phyloP scores from a whole-genome alignment of 1,140 invertebrate species.

The Drosophila repletoides region DNA sequence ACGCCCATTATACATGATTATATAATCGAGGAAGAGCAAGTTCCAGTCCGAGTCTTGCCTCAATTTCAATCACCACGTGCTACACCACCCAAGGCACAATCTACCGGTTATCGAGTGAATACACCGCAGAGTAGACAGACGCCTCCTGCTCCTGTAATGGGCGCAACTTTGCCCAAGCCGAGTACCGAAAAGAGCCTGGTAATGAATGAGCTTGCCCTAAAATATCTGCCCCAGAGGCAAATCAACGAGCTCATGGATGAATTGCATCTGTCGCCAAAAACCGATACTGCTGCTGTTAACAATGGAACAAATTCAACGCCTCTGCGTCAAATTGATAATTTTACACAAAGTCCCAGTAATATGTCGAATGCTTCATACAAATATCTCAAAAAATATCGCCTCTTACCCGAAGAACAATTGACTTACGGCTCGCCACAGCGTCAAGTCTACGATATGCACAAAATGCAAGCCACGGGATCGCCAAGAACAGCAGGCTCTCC shows the following conservation, averaged over 20 bases:
- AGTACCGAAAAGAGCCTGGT: slow-evolving; percentile 71
- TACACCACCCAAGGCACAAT: slow-evolving; percentile 63
- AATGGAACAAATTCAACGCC: slow-evolving; percentile 34
- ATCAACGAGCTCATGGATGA: slow-evolving; percentile 71
- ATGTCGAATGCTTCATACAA: slow-evolving; percentile 80
- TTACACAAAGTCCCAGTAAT: slow-evolving; percentile 58
- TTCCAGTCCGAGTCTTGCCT: slow-evolving; percentile 9
- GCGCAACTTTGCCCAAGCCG: slow-evolving; percentile 27
- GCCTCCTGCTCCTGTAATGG: slow-evolving; percentile 3
- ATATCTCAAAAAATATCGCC: slow-evolving; percentile 74
- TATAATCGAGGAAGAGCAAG: slow-evolving; percentile 53
- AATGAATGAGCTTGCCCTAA: slow-evolving; percentile 74
- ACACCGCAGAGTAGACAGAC: slow-evolving; percentile 37
- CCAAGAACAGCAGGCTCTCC: slow-evolving; percentile 15
- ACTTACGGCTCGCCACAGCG: slow-evolving; percentile 22
- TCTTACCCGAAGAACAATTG: slow-evolving; percentile 65
- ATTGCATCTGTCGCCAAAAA: slow-evolving; percentile 39
- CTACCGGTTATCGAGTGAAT: slow-evolving; percentile 62
- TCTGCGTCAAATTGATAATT: slow-evolving; percentile 61
- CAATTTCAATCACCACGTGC: slow-evolving; percentile 57
- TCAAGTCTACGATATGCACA: slow-evolving; percentile 6
- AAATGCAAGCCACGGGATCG: not conserved
- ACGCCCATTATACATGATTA: slow-evolving; percentile 62
- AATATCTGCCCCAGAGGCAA: slow-evolving; percentile 71
- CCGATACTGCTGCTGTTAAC: not conserved